Base-by-base conservation (phyloP, 1,140 invertebrate genomes). In the Drosophila lacteicornis region DNA sequence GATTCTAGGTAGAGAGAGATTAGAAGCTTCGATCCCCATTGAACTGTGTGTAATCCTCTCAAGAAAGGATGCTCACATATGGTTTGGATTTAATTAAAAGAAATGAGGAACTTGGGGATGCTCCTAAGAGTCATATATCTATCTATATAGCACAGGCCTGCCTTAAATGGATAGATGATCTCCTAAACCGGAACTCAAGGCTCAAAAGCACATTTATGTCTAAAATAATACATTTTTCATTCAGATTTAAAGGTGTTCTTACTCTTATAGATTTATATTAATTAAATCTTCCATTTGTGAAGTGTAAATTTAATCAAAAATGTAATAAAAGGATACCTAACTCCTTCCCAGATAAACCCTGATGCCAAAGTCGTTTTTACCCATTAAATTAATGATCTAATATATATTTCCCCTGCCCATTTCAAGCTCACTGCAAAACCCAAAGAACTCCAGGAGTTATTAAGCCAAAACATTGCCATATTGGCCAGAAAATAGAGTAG, bases 31-130 rank as follows among this genome's bases (percentile, higher is more conserved):
- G 51, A 70, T 74, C 50, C 30, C 59, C 71, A 87, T 77, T 79
- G 67, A 82, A 77, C 67, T 67, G 63, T 50, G 70, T 53, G 45
- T 87, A 86, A 87, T 87, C 82, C 70, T 49, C 9, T 42, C 56
- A 50, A 47, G 51, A 55, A 82, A 56, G 7, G 13, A 2, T 1
- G 2, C 30, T 40, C 13, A 22, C 13, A 38, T 1, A 15, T 8
- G 17, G 5, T 25, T 40, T 57, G 2, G 17, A 36, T 53, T 53
- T 53, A 0, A 53, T 55, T 38, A 38, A 4, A 13, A 19, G 1
- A 8, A 4, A 13, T 1, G 0, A 13, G 27, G 0, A 8, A 4
- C 8, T 6, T 15, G 5, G 13, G 13, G 1, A 40, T 40, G 12
- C 13, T 13, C 38, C 15, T 1, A 12, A 36, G 3, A 2, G 11